A percentile compares a stretch with the other conserved stretches of the same genome.
These are phyloP conservation scores for Parapsyche elsis DNA, from an alignment of 1,140 invertebrate genomes.

Conservation along the genomic window DNA sequence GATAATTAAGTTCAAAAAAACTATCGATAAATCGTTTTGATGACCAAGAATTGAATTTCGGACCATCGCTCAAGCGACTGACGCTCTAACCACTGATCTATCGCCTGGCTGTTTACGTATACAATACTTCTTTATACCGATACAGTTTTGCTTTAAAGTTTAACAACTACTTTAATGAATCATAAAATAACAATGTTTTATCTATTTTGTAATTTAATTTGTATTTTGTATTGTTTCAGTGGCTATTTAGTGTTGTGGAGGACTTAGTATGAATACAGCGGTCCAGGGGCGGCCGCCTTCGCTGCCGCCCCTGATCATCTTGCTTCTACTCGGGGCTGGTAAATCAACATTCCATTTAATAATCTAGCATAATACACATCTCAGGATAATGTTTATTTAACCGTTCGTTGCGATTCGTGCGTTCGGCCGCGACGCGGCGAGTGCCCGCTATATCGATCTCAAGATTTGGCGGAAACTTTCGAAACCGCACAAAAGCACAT, in stretches of 20 bases:
- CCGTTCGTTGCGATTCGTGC: neutral
- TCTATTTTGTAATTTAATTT: conserved; percentile 14
- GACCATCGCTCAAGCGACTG: no score
- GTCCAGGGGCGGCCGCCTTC: conserved; percentile 39
- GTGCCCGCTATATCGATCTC: neutral
- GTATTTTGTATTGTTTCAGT: conserved; percentile 34
- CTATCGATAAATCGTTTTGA: no score
- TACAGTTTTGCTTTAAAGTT: no score
- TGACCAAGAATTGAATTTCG: no score
- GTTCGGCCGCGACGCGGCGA: neutral
- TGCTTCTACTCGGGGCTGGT: conserved; percentile 28
- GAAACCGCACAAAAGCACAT: conserved; percentile 9
- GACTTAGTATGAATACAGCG: conserved; percentile 37
- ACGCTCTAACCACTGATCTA: no score
- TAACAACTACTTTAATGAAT: no score
- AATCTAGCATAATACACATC: neutral
- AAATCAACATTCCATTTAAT: conserved; percentile 22
- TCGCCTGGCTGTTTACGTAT: no score
- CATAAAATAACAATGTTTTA: no score
- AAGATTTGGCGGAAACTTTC: neutral
- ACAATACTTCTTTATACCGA: no score
- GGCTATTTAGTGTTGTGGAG: neutral
- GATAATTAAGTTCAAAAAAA: no score
- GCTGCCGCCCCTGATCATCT: conserved; percentile 42
- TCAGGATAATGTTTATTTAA: neutral